phyloP scores from a whole-genome alignment of 2,797 vertebrate species.

The Diceros bicornis region DNA sequence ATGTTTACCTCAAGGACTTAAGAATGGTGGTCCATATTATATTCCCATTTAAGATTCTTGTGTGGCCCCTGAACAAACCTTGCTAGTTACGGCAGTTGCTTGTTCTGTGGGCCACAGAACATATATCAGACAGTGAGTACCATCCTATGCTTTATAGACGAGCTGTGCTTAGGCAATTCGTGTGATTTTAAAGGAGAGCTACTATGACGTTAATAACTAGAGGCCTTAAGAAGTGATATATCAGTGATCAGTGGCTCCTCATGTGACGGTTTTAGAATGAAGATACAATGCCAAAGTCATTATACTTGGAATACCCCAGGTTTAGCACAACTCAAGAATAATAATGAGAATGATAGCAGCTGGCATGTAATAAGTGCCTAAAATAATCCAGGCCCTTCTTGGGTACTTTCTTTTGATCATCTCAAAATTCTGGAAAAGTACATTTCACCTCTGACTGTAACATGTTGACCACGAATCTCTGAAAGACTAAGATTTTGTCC shows the following conservation, averaged over 20 bases:
- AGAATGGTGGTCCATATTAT: not conserved
- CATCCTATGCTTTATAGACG: not conserved
- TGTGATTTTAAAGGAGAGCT: not conserved
- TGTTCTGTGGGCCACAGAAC: not conserved
- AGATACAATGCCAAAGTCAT: not conserved
- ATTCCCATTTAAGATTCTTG: not conserved
- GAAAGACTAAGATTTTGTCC: not conserved
- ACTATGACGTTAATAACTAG: not conserved
- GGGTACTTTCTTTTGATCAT: not conserved
- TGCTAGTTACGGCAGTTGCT: not conserved
- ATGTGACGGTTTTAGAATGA: not conserved
- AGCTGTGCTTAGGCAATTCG: not conserved
- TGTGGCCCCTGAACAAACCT: not conserved
- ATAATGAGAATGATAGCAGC: not conserved
- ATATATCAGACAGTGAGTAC: not conserved
- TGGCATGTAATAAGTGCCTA: not conserved
- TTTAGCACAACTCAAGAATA: not conserved
- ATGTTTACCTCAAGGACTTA: not conserved
- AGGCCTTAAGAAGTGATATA: not conserved
- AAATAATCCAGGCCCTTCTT: not conserved
- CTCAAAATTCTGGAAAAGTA: not conserved
- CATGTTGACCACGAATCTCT: not conserved
- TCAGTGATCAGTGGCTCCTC: not conserved
- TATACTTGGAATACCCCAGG: not conserved
- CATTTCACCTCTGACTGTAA: not conserved